A percentile compares a stretch with the other conserved stretches of the same genome.
These are phyloP conservation scores for Ephydatia muelleri DNA, from an alignment of 37 sponge, comb jelly and placozoan genomes.

Conservation along the genomic window DNA sequence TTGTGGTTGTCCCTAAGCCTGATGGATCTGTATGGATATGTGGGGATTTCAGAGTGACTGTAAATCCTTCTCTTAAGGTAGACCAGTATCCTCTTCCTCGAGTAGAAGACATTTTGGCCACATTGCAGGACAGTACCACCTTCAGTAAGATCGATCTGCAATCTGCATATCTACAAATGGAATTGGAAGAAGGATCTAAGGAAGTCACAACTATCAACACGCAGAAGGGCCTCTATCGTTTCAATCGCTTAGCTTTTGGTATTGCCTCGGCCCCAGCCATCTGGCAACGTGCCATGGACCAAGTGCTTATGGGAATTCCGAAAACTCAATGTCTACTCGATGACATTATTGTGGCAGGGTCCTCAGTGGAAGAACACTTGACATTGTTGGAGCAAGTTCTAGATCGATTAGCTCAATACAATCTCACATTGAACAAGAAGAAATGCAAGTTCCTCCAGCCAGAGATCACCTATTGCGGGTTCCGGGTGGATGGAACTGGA, in stretches of 20 bases:
- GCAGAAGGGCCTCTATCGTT: background rate
- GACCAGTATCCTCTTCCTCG: too few species aligned
- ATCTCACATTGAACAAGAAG: background rate
- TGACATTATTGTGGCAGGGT: too few species aligned
- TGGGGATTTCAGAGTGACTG: too few species aligned
- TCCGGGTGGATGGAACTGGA: constrained; percentile 3
- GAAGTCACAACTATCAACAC: background rate
- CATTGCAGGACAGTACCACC: background rate
- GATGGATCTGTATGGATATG: too few species aligned
- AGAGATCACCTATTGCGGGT: constrained; percentile 1
- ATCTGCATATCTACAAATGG: too few species aligned
- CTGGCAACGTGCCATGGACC: constrained; percentile 4
- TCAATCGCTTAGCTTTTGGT: constrained; percentile 2
- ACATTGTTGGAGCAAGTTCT: background rate
- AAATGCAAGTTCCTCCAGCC: constrained; percentile 3
- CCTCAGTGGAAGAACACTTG: background rate
- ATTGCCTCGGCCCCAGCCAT: constrained; percentile 7
- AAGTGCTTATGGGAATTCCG: background rate
- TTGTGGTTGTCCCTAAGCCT: too few species aligned
- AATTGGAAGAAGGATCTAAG: background rate
- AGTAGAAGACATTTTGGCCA: too few species aligned
- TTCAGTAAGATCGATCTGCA: background rate
- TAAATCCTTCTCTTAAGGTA: too few species aligned
- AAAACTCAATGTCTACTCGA: too few species aligned
- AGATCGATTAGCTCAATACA: background rate